Evolutionary conservation across 2,113 vertebrate species (phyloP).

Genomic region (Anser brachyrhynchus): DNA sequence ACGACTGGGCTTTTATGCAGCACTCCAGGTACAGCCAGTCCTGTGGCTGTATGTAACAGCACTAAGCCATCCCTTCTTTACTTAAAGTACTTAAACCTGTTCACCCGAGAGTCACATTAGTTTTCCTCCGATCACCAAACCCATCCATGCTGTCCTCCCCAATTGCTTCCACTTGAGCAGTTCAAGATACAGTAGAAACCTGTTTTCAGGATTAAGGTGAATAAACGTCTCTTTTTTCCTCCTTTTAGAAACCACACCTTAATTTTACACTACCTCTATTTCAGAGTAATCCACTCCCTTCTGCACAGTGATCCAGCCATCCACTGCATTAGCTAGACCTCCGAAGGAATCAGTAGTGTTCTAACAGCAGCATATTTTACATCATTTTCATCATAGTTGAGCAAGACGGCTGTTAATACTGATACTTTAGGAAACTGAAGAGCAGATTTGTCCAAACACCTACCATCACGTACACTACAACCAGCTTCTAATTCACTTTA

Average conservation of each 20-base stretch:
- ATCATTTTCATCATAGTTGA: not conserved
- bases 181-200: not conserved
- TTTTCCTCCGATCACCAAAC: rapidly evolving
- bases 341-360: not conserved
- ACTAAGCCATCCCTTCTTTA: not conserved
- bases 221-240: rapidly evolving
- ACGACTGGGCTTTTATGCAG: not conserved
- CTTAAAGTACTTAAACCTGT: not conserved
- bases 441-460: not conserved
- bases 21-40: not conserved
- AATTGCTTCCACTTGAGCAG: not conserved
- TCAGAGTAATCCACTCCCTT: not conserved
- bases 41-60: not conserved
- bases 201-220: not conserved
- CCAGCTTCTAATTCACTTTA: not conserved
- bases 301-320: not conserved
- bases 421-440: not conserved
- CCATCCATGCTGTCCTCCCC: not conserved
- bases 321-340: too few species aligned
- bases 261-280: not conserved
- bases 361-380: not conserved
- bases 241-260: not conserved
- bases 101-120: not conserved
- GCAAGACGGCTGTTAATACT: not conserved
- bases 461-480: not conserved